Evolutionary conservation across 2,888 invertebrate genomes (phyloP), one percentile per base, ranked within the genome.

Genomic region (Acanthosepion lycidas): DNA sequence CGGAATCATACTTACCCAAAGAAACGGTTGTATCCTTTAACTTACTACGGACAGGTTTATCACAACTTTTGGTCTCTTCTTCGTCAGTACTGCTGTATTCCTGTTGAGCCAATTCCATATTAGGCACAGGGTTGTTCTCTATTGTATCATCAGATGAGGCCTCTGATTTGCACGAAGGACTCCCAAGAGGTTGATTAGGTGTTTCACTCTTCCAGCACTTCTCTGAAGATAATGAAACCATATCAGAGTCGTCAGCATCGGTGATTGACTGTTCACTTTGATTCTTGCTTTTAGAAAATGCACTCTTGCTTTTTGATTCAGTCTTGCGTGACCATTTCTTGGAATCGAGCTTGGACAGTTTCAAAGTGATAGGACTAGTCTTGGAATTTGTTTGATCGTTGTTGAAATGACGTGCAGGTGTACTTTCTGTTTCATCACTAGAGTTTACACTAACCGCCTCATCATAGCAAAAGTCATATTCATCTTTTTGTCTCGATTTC

Each of bases 131-230:
- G 18, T 78, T 78, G 33, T 93, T 93, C 20, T 93, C 93, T n/a
- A 93, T 93, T 49, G 93, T 93, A 93, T 93, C 93, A 93, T 93
- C 93, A 26, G 93, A 93, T 28, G 93, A 53, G 48, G 28, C 53
- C 6, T 49, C 49, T n/a, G 93, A 53, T 78, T 78, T 78, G 15
- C 78, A 78, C 20, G 93, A 93, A 4, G 93, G 93, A 51, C 93
- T 93, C 28, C 93, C 53, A 53, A 53, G 51, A 33, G 51, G 28
- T 49, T 93, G 53, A 20, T 12, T 28, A n/a, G 51, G 12, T 9
- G 28, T 53, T n/a, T 53, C 93, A 49, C 26, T 93, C 53, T 51
- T 93, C 49, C 53, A 53, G 12, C 51, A 28, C n/a, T 93, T 93
- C 48, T 18, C 49, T 49, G 49, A 53, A 49, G 49, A 53, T 53